Base-by-base conservation (phyloP, 2,797 vertebrate species). In the Astyanax mexicanus region DNA sequence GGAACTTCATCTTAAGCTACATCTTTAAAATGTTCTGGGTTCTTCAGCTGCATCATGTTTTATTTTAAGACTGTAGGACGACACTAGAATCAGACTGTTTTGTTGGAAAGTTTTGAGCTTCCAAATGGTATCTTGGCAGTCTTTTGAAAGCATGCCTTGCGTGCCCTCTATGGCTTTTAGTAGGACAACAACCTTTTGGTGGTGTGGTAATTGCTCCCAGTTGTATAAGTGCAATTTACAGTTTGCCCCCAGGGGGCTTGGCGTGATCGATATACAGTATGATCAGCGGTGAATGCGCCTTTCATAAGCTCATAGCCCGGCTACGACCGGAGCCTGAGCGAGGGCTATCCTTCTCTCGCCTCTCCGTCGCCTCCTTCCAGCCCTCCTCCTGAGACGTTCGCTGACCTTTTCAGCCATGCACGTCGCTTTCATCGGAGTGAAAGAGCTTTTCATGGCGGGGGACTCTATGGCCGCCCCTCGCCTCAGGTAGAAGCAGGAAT, bases 391-490 rank as follows among this genome's bases (percentile, higher is more conserved):
- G 23, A n/a, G 19, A 76, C 29, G 57, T 45, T 64, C 29, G 47
- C 58, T 77, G 74, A 77, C 74, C 67, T 77, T 77, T 77, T 77
- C 67, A 70, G 57, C 25, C 57, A 54, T 44, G n/a, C 57, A n/a
- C 8, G 67, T 52, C 47, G 40, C 47, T 55, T 62, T 62, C 47
- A 70, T 76, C 55, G 27, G n/a, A 9, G 38, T 3, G 45, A 54
- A 77, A 55, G 67, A 70, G 67, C 25, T 29, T 70, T 64, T 64
- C 67, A 23, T 70, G 25, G 25, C 4, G 7, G 57, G 57, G 47
- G 65, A 19, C 44, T 17, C 44, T 12, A 21, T 55, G 58, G 27
- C 47, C 11, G 51, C 58, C 42, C 27, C 6, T 45, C 23, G 60
- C 61, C 52, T 58, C 40, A 37, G 69, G 75, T 49, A 40, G 61